Evolutionary conservation across 2,113 vertebrate genomes (phyloP).

Genomic region (Chaenogobius annularis): DNA sequence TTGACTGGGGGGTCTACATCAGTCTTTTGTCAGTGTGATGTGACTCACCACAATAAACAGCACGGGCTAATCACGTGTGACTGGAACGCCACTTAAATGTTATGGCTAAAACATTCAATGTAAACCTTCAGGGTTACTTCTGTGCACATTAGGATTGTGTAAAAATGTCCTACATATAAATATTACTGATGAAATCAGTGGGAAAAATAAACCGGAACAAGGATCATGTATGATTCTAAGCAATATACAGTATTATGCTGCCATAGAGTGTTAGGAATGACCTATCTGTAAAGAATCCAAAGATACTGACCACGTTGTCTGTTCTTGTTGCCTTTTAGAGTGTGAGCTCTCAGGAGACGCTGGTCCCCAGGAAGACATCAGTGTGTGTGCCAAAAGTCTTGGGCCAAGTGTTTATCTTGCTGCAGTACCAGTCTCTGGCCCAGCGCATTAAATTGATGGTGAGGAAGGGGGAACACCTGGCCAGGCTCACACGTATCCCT

Average conservation of each 20-base stretch:
- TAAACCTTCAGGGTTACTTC: constrained; percentile 10
- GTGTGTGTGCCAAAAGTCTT: constrained; percentile 32
- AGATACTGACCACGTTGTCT: neutral
- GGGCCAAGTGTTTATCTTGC: constrained; percentile 81
- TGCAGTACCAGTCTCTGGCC: constrained; percentile 80
- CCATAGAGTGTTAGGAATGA: neutral
- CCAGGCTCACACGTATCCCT: constrained; percentile 71
- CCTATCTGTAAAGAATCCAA: neutral
- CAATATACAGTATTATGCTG: neutral
- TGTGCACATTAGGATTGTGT: neutral
- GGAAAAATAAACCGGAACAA: neutral
- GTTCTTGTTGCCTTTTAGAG: constrained; percentile 54
- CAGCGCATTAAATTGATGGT: constrained; percentile 84
- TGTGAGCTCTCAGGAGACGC: constrained; percentile 53
- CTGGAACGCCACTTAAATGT: constrained; percentile 22
- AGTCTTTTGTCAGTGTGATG: constrained; percentile 13
- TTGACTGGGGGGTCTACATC: constrained; percentile 22
- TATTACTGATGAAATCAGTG: neutral
- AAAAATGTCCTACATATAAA: neutral
- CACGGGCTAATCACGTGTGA: constrained; percentile 37
- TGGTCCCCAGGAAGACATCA: constrained; percentile 26
- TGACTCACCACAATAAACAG: constrained; percentile 41
- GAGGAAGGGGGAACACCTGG: constrained; percentile 77
- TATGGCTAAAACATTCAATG: constrained; percentile 17
- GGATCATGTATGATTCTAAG: no score